Percentiles rank a stretch among this genome's conserved stretches.
These are phyloP conservation scores for Nesometra sesokonis DNA, from an alignment of 35 echinoderm and acorn worm species.

Conservation along the genomic window DNA sequence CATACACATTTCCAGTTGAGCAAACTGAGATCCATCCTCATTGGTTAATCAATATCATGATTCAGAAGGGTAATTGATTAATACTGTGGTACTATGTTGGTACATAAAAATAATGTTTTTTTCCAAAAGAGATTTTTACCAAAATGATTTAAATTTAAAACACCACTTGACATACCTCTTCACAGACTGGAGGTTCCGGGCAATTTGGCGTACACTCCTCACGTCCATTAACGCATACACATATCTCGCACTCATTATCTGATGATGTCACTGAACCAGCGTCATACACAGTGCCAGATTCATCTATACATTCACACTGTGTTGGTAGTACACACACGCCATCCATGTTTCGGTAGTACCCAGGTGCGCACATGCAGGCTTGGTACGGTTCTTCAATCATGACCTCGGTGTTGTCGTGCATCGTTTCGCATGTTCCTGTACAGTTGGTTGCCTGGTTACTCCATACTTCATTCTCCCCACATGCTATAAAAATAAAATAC, in stretches of 20 bases:
- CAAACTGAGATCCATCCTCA: no score
- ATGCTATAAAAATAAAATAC: slow-evolving; percentile 13
- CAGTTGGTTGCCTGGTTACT: slow-evolving; percentile 24
- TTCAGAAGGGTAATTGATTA: no score
- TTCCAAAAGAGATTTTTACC: no score
- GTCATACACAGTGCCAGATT: slow-evolving; percentile 15
- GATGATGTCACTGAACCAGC: slow-evolving; percentile 24
- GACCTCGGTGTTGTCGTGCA: neutral
- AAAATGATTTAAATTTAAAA: no score
- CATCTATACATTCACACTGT: slow-evolving; percentile 46
- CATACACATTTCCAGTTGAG: no score
- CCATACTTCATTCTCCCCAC: slow-evolving; percentile 60
- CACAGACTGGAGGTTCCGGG: slow-evolving; percentile 36
- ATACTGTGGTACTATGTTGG: no score
- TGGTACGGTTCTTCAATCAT: neutral
- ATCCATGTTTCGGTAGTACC: slow-evolving; percentile 38
- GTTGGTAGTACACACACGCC: slow-evolving; percentile 34
- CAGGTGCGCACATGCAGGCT: slow-evolving; percentile 38
- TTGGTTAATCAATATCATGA: no score
- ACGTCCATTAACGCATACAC: slow-evolving; percentile 47
- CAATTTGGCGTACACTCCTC: slow-evolving; percentile 36
- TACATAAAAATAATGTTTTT: no score
- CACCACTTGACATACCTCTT: slow-evolving; percentile 46
- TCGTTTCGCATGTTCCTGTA: slow-evolving; percentile 25
- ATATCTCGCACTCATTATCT: slow-evolving; percentile 37